phyloP scores from a whole-genome alignment of 2,888 invertebrate species.

The Lobophora halterata region DNA sequence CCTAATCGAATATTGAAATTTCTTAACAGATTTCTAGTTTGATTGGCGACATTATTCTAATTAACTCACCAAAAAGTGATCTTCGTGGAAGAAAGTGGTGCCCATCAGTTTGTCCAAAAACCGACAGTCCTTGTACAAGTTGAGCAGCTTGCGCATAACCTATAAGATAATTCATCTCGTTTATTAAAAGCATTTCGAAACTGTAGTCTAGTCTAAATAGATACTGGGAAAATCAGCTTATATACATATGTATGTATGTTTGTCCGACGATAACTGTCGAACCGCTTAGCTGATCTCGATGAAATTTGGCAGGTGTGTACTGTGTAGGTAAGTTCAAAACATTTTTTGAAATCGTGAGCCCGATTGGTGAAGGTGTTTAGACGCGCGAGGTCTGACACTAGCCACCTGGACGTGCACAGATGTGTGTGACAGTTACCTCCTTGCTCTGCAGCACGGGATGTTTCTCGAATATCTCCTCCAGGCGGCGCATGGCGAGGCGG shows the following conservation, averaged over 20 bases:
- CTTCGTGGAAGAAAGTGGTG: constrained; percentile 91
- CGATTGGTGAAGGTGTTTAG: too few species aligned
- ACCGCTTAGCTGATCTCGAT: too few species aligned
- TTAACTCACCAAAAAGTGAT: constrained; percentile 87
- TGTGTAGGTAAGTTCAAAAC: too few species aligned
- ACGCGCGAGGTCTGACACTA: too few species aligned
- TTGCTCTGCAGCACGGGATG: constrained; percentile 88
- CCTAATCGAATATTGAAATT: too few species aligned
- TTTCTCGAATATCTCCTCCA: constrained; percentile 90
- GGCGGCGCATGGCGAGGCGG: constrained; percentile 85
- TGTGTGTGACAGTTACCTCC: constrained; percentile 71
- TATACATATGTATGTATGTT: too few species aligned
- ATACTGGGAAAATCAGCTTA: background rate
- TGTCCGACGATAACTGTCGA: too few species aligned
- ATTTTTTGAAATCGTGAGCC: too few species aligned
- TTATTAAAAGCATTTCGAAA: constrained; percentile 55
- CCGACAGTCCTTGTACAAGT: constrained; percentile 92
- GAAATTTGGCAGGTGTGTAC: too few species aligned
- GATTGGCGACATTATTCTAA: too few species aligned
- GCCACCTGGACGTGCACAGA: too few species aligned
- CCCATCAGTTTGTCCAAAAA: constrained; percentile 92
- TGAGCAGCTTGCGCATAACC: constrained; percentile 89
- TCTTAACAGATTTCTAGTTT: too few species aligned
- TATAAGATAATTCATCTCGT: constrained; percentile 47
- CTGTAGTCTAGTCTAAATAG: constrained; percentile 1